Evolutionary conservation across 2,888 invertebrate genomes (phyloP).

Genomic region (Andrena marginata): DNA sequence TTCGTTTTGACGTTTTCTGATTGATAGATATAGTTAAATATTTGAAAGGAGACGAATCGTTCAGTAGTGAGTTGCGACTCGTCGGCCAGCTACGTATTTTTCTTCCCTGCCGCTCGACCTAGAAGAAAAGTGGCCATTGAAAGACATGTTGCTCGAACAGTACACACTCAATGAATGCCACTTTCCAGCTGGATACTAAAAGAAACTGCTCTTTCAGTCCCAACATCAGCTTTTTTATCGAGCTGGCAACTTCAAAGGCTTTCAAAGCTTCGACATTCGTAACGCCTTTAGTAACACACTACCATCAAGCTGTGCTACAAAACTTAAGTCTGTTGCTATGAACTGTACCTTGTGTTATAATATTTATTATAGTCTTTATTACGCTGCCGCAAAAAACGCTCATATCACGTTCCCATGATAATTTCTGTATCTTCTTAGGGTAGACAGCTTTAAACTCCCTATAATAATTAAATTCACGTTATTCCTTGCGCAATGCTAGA

Average conservation of each 20-base stretch:
- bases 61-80: slow-evolving; percentile 30
- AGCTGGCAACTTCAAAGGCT: slow-evolving; percentile 33
- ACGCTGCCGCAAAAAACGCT: background rate
- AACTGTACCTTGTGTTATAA: background rate
- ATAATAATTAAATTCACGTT: too few species aligned
- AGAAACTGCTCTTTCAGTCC: slow-evolving; percentile 54
- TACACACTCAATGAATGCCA: slow-evolving; percentile 60
- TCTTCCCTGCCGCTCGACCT: slow-evolving; percentile 27
- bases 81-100: slow-evolving; percentile 50
- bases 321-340: slow-evolving; percentile 25
- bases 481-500: too few species aligned
- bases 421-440: too few species aligned
- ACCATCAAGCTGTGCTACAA: slow-evolving; percentile 19
- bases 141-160: slow-evolving; percentile 58
- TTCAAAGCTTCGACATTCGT: slow-evolving; percentile 35
- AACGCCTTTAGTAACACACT: slow-evolving; percentile 35
- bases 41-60: slow-evolving; percentile 53
- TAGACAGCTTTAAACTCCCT: too few species aligned
- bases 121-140: slow-evolving; percentile 63
- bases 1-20: background rate
- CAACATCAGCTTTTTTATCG: slow-evolving; percentile 45
- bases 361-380: background rate
- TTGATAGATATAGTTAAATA: slow-evolving; percentile 21
- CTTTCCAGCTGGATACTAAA: slow-evolving; percentile 57
- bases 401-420: background rate